phyloP scores from a whole-genome alignment of 1,140 invertebrate species.

The Tenebrio molitor region DNA sequence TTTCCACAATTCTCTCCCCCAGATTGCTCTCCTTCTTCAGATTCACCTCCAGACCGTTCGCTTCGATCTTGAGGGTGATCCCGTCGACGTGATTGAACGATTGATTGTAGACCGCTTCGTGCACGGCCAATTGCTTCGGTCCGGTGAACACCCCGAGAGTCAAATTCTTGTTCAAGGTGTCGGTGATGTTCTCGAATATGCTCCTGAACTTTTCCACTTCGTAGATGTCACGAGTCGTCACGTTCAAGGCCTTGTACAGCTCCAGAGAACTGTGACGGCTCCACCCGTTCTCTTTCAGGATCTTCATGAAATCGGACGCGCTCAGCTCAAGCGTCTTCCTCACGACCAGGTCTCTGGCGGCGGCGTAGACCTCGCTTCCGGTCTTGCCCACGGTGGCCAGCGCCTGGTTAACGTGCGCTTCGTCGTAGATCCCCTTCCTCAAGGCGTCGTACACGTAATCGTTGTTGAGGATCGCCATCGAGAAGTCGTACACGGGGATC shows the following conservation, averaged over 20 bases:
- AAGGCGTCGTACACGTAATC: slow-evolving; percentile 20
- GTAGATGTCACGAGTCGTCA: slow-evolving; percentile 44
- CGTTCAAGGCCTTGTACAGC: slow-evolving; percentile 18
- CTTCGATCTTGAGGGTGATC: neutral
- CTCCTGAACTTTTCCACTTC: slow-evolving; percentile 28
- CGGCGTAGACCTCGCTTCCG: neutral
- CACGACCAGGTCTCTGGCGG: slow-evolving; percentile 7
- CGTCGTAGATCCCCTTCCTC: slow-evolving; percentile 10
- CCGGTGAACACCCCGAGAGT: slow-evolving; percentile 8
- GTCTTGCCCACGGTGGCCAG: neutral
- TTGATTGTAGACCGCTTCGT: slow-evolving; percentile 14
- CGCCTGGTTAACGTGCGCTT: slow-evolving; percentile 12
- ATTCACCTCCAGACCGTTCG: neutral
- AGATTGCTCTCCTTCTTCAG: neutral
- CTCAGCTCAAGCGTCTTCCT: neutral
- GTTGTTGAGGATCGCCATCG: neutral
- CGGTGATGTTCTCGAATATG: slow-evolving; percentile 28
- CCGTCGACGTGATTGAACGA: neutral
- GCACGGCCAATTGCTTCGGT: slow-evolving; percentile 1
- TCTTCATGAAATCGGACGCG: neutral
- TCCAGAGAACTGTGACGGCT: neutral
- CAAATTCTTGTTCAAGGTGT: slow-evolving; percentile 32
- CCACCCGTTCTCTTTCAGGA: slow-evolving; percentile 2
- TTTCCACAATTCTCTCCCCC: neutral
- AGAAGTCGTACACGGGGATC: neutral